Evolutionary conservation across 2,888 invertebrate genomes (phyloP).

Genomic region (Aleiodes testaceus): DNA sequence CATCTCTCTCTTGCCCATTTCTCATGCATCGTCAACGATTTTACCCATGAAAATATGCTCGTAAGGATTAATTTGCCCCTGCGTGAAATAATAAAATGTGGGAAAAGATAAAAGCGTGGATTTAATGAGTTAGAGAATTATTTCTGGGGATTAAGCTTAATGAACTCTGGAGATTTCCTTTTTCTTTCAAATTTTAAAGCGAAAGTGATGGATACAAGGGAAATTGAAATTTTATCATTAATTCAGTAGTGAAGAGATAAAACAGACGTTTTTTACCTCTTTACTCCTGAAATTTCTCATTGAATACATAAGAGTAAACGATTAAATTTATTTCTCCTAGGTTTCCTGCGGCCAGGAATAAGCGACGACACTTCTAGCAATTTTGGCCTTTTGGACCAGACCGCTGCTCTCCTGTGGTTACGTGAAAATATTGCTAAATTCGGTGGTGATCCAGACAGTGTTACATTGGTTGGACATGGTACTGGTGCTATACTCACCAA

Average conservation of each 20-base stretch:
- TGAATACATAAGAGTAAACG: conserved; percentile 4
- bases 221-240: conserved; percentile 19
- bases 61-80: conserved; percentile 29
- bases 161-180: conserved; percentile 41
- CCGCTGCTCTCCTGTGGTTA: conserved; percentile 96
- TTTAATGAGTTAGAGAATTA: conserved; percentile 46
- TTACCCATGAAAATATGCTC: conserved; percentile 9
- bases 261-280: no score
- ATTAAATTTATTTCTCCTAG: conserved; percentile 72
- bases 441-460: conserved; percentile 89
- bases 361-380: conserved; percentile 86
- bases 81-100: background rate
- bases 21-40: conserved; percentile 5
- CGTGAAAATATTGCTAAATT: conserved; percentile 93
- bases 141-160: conserved; percentile 52
- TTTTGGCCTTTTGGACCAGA: conserved; percentile 94
- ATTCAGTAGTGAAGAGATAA: no score
- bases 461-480: conserved; percentile 96
- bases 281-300: background rate
- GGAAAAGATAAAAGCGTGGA: conserved; percentile 3
- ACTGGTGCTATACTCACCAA: conserved; percentile 96
- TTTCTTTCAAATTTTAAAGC: background rate
- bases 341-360: conserved; percentile 85
- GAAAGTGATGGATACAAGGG: conserved; percentile 1
- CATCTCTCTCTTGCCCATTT: conserved; percentile 15